Conservation (phyloP, 2,888 invertebrate genomes). For the Achlya flavicornis region DNA sequence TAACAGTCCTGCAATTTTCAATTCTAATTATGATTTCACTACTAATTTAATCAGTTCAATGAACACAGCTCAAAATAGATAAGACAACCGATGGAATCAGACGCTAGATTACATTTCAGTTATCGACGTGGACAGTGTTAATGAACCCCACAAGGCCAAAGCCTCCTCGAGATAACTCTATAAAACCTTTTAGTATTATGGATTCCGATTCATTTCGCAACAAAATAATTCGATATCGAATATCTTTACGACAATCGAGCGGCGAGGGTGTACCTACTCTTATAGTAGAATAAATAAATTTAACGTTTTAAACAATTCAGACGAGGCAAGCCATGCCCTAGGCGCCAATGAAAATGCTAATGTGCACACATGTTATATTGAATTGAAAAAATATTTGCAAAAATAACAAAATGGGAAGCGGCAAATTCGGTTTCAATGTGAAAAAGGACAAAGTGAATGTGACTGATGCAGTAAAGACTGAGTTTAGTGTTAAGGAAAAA, state of each 20-base stretch:
- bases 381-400: constrained; percentile 49
- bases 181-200: constrained; percentile 80
- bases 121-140: constrained; percentile 69
- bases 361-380: constrained; percentile 30
- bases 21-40: constrained; percentile 7
- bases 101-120: constrained; percentile 72
- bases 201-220: constrained; percentile 73
- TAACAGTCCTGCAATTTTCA: constrained; percentile 3
- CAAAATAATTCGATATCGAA: constrained; percentile 73
- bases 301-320: constrained; percentile 53
- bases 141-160: constrained; percentile 78
- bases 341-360: constrained; percentile 52
- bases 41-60: constrained; percentile 34
- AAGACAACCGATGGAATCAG: constrained; percentile 62
- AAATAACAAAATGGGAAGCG: constrained; percentile 75
- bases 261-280: constrained; percentile 55
- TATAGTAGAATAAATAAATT: constrained; percentile 47
- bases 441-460: constrained; percentile 75
- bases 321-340: constrained; percentile 47
- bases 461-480: constrained; percentile 63
- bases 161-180: constrained; percentile 72
- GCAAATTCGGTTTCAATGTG: constrained; percentile 70
- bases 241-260: constrained; percentile 72
- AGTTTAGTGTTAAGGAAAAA: constrained; percentile 80
- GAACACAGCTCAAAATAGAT: constrained; percentile 47